These are phyloP conservation scores for Drosophila kepulauana DNA, from an alignment of 1,140 invertebrate species.

Conservation along the genomic window DNA sequence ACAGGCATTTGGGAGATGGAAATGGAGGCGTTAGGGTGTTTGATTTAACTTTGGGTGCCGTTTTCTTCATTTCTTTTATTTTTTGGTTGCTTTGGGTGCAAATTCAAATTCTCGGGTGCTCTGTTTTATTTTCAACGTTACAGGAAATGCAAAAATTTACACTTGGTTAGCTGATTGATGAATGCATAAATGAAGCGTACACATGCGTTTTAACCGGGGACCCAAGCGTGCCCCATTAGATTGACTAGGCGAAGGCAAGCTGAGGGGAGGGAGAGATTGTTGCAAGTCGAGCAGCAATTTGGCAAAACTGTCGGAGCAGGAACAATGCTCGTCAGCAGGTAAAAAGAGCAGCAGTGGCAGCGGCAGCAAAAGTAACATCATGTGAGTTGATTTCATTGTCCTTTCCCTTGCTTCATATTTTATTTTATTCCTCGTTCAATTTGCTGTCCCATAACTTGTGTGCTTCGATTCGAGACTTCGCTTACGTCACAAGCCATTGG, in stretches of 20 bases:
- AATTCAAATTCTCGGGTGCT: constrained; percentile 70
- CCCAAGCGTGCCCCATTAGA: constrained; percentile 4
- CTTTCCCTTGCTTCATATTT: neutral
- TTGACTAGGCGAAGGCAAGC: neutral
- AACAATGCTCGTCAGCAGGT: neutral
- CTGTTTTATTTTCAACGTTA: constrained; percentile 77
- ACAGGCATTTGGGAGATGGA: neutral
- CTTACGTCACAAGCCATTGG: constrained; percentile 75
- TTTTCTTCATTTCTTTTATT: constrained; percentile 1
- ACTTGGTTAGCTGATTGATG: constrained; percentile 85
- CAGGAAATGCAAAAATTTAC: constrained; percentile 82
- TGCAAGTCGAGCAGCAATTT: constrained; percentile 69
- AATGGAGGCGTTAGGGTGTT: neutral
- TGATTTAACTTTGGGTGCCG: constrained; percentile 20
- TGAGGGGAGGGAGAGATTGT: constrained; percentile 14
- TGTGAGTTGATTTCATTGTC: constrained; percentile 12
- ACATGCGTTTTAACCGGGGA: constrained; percentile 62
- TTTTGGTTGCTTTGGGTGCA: constrained; percentile 27
- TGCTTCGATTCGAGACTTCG: constrained; percentile 8
- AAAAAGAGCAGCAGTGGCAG: neutral
- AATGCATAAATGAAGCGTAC: constrained; percentile 84
- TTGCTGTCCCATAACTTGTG: constrained; percentile 8
- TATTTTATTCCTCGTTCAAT: neutral
- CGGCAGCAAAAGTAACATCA: constrained; percentile 30
- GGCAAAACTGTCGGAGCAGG: constrained; percentile 41